Conservation (phyloP, 1,140 invertebrate species). For the Frieseomelitta varia region DNA sequence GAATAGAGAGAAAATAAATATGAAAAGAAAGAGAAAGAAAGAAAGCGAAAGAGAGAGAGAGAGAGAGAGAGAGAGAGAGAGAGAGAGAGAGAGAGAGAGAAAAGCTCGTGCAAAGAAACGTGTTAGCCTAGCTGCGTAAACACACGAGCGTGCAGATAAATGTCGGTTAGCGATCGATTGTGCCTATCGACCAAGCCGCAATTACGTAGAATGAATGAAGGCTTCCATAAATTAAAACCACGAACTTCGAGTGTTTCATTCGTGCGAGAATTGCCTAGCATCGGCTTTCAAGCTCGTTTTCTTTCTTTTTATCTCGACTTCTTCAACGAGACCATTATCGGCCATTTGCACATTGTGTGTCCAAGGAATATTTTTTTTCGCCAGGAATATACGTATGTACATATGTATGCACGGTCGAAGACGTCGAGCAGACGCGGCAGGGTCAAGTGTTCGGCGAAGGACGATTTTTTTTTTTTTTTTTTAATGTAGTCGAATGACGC, state of each 20-base stretch:
- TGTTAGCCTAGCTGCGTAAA: conserved; percentile 73
- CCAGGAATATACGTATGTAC: neutral
- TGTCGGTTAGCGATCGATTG: conserved; percentile 24
- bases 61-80: no score
- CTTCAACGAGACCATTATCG: neutral
- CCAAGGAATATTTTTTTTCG: neutral
- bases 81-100: no score
- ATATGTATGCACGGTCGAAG: neutral
- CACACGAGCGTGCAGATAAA: conserved; percentile 45
- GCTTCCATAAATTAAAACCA: conserved; percentile 44
- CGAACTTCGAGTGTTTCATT: conserved; percentile 6
- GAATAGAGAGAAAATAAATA: no score
- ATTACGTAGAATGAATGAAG: conserved; percentile 39
- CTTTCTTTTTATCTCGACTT: neutral
- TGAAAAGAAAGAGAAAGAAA: no score
- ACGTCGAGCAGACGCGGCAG: conserved; percentile 1
- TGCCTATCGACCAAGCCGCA: conserved; percentile 10
- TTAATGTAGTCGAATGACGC: neutral
- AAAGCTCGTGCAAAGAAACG: conserved; percentile 16
- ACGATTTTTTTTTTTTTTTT: conserved; percentile 3
- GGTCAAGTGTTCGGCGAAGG: conserved; percentile 21
- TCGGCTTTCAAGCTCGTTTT: no score
- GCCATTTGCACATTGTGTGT: neutral
- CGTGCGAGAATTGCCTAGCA: no score
- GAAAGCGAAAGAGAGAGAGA: no score